Base-by-base conservation (phyloP, 2,113 vertebrate species). In the Hippoglossus stenolepis region DNA sequence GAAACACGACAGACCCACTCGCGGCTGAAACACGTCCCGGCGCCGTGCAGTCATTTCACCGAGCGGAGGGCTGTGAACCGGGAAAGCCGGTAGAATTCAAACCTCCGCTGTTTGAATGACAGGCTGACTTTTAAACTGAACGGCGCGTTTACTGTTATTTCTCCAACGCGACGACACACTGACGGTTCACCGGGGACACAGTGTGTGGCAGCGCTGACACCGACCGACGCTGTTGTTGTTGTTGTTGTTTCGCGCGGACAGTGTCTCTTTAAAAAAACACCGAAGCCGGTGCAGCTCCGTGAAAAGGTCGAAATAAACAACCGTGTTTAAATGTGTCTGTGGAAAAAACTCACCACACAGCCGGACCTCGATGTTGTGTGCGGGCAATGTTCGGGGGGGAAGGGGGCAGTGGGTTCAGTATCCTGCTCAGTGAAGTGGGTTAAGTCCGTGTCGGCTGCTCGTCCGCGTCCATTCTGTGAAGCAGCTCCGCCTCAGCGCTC, bases 381-480 rank as follows among this genome's bases (percentile, higher is more conserved):
- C 45, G 35, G 73, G 68, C 57, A 47, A 1, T 13, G 49, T 24
- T 31, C 40, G 12, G 24, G 5, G 28, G 58, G 23, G 63, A 63
- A 51, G 5, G 45, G 6, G 13, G 23, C 51, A 60, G 20, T 53
- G 14, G 63, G 31, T 72, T 87, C 45, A 77, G 74, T 87, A 91
- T 91, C 88, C 91, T 17, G 65, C 64, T 63, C 57, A 53, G 74
- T 82, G 75, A 83, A 57, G 23, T 51, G 82, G 77, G 69, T 82
- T 89, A 85, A 89, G 85, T 92, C 92, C 89, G 83, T 89, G 31
- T 85, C 91, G 62, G 80, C 79, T 79, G 82, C 83, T 56, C 85
- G 79, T 63, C 89, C 74, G 70, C 80, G 88, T 93, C 87, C 91
- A 92, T 92, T 83, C 91, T 93, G 91, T 20, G 78, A 6, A 66